phyloP scores from a whole-genome alignment of 1,140 invertebrate genomes.

The Anastrepha ludens region DNA sequence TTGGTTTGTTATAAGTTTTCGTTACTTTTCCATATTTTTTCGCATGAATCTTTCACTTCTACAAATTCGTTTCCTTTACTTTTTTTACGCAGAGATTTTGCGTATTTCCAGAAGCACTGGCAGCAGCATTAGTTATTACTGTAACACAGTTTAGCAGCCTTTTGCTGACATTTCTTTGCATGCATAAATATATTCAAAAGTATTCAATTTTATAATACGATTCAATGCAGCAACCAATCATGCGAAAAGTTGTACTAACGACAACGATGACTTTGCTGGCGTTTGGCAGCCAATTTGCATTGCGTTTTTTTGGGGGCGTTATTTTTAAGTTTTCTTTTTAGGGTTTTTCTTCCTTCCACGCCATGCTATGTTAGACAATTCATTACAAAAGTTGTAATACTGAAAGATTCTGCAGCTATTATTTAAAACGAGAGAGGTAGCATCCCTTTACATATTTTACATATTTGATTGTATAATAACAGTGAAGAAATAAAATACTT shows the following conservation, averaged over 20 bases:
- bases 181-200: slow-evolving; percentile 35
- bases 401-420: too few species aligned
- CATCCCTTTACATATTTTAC: too few species aligned
- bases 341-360: neutral
- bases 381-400: too few species aligned
- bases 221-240: slow-evolving; percentile 39
- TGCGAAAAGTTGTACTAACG: slow-evolving; percentile 43
- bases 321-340: neutral
- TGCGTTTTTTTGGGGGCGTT: neutral
- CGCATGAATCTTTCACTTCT: neutral
- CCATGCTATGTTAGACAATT: too few species aligned
- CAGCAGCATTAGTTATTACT: neutral
- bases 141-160: neutral
- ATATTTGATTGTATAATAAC: too few species aligned
- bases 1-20: slow-evolving; percentile 44
- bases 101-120: neutral
- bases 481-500: too few species aligned
- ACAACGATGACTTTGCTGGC: slow-evolving; percentile 42
- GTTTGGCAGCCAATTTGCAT: slow-evolving; percentile 50
- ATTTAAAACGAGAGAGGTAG: too few species aligned
- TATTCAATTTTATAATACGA: slow-evolving; percentile 48
- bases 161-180: neutral
- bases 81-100: neutral
- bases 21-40: neutral
- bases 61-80: neutral